phyloP scores from a whole-genome alignment of 1,140 invertebrate genomes.

The Nebria ingens region DNA sequence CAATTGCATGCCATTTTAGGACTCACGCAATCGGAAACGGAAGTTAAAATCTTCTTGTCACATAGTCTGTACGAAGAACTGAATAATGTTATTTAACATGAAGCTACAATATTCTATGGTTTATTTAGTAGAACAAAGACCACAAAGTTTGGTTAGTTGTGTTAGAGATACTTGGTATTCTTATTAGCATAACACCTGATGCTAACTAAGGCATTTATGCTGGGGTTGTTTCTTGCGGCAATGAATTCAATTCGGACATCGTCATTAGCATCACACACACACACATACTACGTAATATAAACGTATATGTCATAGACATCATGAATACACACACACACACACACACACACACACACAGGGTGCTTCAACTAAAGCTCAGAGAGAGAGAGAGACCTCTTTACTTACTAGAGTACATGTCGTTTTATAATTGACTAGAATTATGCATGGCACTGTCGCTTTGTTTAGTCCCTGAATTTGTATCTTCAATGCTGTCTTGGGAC shows the following conservation, averaged over 20 bases:
- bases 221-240: slow-evolving; percentile 1
- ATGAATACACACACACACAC: slow-evolving; percentile 3
- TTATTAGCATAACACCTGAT: slow-evolving; percentile 7
- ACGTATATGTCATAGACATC: no score
- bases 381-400: no score
- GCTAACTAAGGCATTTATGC: slow-evolving; percentile 6
- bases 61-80: no score
- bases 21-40: no score
- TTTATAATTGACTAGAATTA: slow-evolving; percentile 1
- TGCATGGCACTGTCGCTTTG: neutral
- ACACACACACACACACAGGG: neutral
- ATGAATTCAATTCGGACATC: slow-evolving; percentile 4
- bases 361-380: neutral
- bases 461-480: neutral
- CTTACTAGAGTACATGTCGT: no score
- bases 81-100: no score
- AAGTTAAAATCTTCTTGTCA: no score
- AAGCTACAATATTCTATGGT: no score
- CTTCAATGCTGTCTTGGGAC: neutral
- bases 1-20: no score
- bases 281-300: no score
- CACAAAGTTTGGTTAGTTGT: neutral
- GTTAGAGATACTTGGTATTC: no score
- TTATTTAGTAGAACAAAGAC: no score
- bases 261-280: slow-evolving; percentile 5